Evolutionary conservation across 2,797 vertebrate genomes (phyloP).

Genomic region (Synaphobranchus kaupii): DNA sequence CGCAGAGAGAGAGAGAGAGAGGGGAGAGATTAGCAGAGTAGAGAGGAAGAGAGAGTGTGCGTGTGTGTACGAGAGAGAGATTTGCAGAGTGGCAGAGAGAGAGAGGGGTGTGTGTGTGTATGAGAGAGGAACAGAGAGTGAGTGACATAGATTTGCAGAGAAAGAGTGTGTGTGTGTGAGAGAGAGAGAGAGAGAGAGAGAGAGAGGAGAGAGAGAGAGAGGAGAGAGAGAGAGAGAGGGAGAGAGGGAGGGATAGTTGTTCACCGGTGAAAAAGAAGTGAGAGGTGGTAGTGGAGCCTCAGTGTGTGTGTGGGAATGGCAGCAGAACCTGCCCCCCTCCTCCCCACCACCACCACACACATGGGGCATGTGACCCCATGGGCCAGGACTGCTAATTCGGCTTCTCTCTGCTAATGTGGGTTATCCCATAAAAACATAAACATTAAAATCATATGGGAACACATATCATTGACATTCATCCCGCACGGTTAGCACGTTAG

Average conservation of each 20-base stretch:
- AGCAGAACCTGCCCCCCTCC: too few relatives aligned
- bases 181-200: too few relatives aligned
- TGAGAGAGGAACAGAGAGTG: too few relatives aligned
- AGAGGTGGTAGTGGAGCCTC: not conserved
- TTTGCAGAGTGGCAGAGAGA: not conserved
- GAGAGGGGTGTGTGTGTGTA: not conserved
- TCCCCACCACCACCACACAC: not conserved
- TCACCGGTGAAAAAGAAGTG: not conserved
- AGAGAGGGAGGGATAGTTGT: not conserved
- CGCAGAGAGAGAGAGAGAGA: not conserved
- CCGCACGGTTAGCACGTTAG: not conserved
- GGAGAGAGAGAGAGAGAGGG: not conserved
- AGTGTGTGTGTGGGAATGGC: not conserved
- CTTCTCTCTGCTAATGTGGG: not conserved
- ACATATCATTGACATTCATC: not conserved
- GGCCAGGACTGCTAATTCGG: not conserved
- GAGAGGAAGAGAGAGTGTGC: too few relatives aligned
- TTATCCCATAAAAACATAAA: not conserved
- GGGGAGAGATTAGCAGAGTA: not conserved
- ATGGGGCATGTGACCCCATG: not conserved
- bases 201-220: not conserved
- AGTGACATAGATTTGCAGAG: too few relatives aligned
- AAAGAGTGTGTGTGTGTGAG: too few relatives aligned
- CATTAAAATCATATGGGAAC: not conserved
- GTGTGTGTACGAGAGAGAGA: not conserved